Evolutionary conservation across 2,888 invertebrate species (phyloP), one percentile per base, ranked within the genome.

Genomic region (Frankliniella fusca): DNA sequence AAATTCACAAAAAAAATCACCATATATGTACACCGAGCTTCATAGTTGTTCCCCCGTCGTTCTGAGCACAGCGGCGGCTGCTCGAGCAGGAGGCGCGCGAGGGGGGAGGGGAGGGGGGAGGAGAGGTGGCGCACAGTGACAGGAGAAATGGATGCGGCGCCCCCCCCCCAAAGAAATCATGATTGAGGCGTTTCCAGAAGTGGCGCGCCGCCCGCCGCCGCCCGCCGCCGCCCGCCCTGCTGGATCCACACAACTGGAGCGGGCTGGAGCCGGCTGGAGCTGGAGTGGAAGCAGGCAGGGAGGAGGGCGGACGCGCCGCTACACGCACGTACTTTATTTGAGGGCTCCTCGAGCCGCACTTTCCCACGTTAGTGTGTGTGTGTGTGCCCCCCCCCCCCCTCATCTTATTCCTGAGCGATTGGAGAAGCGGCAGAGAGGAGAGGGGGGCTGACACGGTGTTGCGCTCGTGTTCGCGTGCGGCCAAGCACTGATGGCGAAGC

Each of bases 301-400:
- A 8, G 54, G 3, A 1, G 54, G 54, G 54, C 15, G 20, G 20
- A 15, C 15, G 20, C 15, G 54, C 38, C 38, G 38, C 38, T 38
- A 38, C 15, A 76, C 70, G 70, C 70, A 76, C 70, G 70, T n/a
- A n/a, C 70, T 70, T n/a, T n/a, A n/a, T n/a, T n/a, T 70, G 70
- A 11, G 23, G 27, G 27, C 70, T 27, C 23, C 27, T 23, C 70
- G 23, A 11, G 27, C 70, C 70, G 70, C 70, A 76, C 70, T 76
- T 76, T 76, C 70, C 70, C 70, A 76, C 70, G 70, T 76, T 23
- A 27, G 70, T 23, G 70, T 27, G 61, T 61, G 61, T 61, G 61
- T 61, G 61, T 54, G 54, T 54, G 9, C 10, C 50, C 50, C 10
- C 50, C 50, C 15, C 50, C 50, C 50, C 50, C 50, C 50, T 50